Conservation (phyloP, 2,797 vertebrate genomes). For the Martes flavigula region DNA sequence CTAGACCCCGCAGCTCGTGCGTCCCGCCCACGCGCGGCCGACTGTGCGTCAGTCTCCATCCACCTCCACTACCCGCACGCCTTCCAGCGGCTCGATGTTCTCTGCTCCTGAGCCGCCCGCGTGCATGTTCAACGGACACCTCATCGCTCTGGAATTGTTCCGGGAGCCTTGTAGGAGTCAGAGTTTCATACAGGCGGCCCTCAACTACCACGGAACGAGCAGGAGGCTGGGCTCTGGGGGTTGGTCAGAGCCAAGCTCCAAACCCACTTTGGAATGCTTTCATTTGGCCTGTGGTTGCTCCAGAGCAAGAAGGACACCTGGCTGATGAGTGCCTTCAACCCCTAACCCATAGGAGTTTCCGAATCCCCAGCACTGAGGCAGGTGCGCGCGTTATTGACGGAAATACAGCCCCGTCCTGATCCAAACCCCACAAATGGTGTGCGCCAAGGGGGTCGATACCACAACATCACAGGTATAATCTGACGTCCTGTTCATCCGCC, state of each 20-base stretch:
- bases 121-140: background rate
- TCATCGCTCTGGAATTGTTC: background rate
- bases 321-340: background rate
- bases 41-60: background rate
- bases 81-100: background rate
- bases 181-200: background rate
- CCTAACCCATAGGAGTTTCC: rapidly evolving
- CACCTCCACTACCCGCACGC: rapidly evolving
- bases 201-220: background rate
- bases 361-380: background rate
- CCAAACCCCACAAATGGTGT: rapidly evolving
- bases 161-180: background rate
- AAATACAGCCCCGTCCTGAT: background rate
- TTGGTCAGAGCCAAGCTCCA: background rate
- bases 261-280: background rate
- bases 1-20: rapidly evolving
- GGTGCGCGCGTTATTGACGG: background rate
- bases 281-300: background rate
- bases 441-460: rapidly evolving
- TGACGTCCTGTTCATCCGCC: background rate
- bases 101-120: background rate
- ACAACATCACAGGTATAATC: background rate
- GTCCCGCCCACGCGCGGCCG: too few species aligned
- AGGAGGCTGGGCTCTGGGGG: background rate
- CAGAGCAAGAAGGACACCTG: background rate